These are phyloP conservation scores for Lepidochitona cinerea DNA, from an alignment of 2,888 invertebrate species.

Conservation along the genomic window DNA sequence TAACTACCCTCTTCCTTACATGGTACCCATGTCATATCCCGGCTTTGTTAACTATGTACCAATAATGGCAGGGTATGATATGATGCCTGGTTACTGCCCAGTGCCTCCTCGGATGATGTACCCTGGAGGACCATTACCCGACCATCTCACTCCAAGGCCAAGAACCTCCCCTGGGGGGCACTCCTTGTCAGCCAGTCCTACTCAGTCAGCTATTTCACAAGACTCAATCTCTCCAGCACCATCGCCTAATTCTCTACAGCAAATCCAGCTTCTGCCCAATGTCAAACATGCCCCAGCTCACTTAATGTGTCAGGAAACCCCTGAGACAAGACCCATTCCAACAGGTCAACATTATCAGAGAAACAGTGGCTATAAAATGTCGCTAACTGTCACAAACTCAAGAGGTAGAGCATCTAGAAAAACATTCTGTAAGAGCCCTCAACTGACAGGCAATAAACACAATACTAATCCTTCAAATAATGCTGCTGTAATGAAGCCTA, in stretches of 20 bases:
- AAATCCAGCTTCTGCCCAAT: conserved; percentile 61
- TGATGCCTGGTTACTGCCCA: too few relatives aligned
- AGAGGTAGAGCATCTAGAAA: background rate
- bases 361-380: conserved; percentile 11
- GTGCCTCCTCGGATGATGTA: too few relatives aligned
- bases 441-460: background rate
- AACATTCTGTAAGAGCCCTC: too few relatives aligned
- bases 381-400: background rate
- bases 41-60: too few relatives aligned
- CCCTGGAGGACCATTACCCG: too few relatives aligned
- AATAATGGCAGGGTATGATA: too few relatives aligned
- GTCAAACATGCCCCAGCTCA: conserved; percentile 60
- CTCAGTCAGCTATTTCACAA: conserved; percentile 20
- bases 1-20: too few relatives aligned
- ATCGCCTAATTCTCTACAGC: conserved; percentile 36
- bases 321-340: conserved; percentile 18
- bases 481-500: background rate
- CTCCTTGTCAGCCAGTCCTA: background rate
- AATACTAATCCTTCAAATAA: background rate
- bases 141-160: too few relatives aligned
- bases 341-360: conserved; percentile 38
- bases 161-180: background rate
- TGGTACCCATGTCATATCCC: too few relatives aligned
- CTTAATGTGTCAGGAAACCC: conserved; percentile 32
- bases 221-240: conserved; percentile 20